phyloP scores from a whole-genome alignment of 1,140 invertebrate species.

The Eriocheir sinensis region DNA sequence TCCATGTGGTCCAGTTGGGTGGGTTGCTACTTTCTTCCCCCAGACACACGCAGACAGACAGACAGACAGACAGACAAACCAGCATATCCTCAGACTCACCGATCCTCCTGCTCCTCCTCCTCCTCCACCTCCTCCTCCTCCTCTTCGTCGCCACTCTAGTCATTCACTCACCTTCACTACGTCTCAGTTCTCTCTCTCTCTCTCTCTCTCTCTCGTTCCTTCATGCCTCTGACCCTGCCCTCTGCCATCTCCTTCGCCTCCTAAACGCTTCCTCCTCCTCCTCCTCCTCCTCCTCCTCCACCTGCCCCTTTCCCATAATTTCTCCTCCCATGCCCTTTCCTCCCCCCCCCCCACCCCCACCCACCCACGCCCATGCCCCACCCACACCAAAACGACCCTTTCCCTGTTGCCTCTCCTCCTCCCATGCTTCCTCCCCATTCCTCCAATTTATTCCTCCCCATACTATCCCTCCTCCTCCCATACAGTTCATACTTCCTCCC shows the following conservation, averaged over 20 bases:
- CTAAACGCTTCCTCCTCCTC: neutral
- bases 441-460: neutral
- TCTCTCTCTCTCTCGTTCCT: constrained; percentile 45
- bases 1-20: neutral
- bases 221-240: neutral
- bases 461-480: neutral
- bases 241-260: neutral
- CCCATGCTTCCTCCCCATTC: neutral
- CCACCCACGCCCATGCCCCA: neutral
- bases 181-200: constrained; percentile 32
- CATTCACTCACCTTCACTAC: neutral
- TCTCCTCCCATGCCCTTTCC: neutral
- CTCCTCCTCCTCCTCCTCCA: neutral
- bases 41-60: no score
- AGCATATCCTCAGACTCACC: neutral
- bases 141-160: neutral
- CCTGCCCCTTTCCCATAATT: neutral
- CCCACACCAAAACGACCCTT: neutral
- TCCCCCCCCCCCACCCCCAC: neutral
- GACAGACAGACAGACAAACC: no score
- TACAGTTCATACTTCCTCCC: neutral
- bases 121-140: neutral
- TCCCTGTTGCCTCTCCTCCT: neutral
- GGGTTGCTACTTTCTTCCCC: neutral
- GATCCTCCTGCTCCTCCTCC: neutral